Conservation (phyloP, 2,888 invertebrate species). For the Tetragnatha montana region DNA sequence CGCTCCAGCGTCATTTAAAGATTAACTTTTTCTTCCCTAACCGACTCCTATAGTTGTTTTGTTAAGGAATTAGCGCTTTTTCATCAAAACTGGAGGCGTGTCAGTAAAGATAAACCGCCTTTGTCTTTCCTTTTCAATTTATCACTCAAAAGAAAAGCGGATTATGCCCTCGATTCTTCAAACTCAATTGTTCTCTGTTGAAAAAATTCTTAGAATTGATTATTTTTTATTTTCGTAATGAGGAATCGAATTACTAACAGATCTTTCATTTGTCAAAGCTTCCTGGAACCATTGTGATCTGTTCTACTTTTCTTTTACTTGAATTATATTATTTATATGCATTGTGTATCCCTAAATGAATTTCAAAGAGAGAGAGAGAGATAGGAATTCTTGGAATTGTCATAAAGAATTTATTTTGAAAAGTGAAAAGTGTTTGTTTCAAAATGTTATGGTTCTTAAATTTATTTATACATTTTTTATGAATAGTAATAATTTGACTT, state of each 20-base stretch:
- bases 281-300: neutral
- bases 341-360: too few species aligned
- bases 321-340: too few species aligned
- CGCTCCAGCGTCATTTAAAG: neutral
- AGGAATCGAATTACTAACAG: neutral
- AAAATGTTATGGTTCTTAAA: too few species aligned
- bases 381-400: too few species aligned
- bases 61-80: neutral
- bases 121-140: neutral
- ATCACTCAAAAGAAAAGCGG: slow-evolving; percentile 1
- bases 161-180: neutral
- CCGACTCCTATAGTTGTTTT: neutral
- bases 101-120: neutral
- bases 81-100: neutral
- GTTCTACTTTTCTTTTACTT: neutral
- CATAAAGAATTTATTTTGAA: too few species aligned
- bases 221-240: neutral
- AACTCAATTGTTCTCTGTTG: neutral
- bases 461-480: too few species aligned
- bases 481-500: too few species aligned
- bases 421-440: too few species aligned
- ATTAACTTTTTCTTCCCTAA: neutral
- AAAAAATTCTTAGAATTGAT: neutral
- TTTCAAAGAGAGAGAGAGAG: too few species aligned
- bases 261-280: neutral